Evolutionary conservation across 2,113 vertebrate species (phyloP).

Genomic region (Puffinus mauretanicus): DNA sequence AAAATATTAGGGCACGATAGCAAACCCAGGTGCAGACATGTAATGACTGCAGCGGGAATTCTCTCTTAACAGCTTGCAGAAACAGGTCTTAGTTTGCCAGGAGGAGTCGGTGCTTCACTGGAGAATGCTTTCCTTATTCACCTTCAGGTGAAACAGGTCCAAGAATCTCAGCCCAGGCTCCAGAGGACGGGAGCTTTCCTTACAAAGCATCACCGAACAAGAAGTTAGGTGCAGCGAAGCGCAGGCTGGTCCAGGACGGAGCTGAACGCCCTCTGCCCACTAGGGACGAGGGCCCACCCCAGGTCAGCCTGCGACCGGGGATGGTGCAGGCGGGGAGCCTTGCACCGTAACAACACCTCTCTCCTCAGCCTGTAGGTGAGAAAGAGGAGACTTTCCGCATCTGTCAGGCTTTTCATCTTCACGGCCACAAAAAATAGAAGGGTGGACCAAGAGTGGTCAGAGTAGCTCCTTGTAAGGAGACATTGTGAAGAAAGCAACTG

Average conservation of each 20-base stretch:
- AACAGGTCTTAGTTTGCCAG: background rate
- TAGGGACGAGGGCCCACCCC: background rate
- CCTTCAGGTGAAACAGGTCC: background rate
- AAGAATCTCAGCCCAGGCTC: background rate
- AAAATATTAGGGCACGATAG: background rate
- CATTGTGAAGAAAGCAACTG: background rate
- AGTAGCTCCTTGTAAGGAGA: background rate
- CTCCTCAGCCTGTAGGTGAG: background rate
- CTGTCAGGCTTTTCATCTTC: background rate
- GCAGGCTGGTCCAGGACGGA: background rate
- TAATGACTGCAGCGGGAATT: background rate
- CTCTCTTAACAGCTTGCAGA: background rate
- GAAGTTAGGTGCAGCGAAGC: background rate
- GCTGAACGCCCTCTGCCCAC: background rate
- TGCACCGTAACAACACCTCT: fast-evolving
- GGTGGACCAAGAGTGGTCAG: background rate
- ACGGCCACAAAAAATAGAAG: background rate
- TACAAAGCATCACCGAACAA: background rate
- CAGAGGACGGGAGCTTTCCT: background rate
- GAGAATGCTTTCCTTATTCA: background rate
- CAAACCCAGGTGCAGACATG: background rate
- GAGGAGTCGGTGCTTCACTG: background rate
- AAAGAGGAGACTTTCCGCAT: background rate
- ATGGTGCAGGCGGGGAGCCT: background rate
- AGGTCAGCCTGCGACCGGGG: background rate